Conservation (phyloP, 1,140 invertebrate species). For the Parasteatoda tepidariorum region DNA sequence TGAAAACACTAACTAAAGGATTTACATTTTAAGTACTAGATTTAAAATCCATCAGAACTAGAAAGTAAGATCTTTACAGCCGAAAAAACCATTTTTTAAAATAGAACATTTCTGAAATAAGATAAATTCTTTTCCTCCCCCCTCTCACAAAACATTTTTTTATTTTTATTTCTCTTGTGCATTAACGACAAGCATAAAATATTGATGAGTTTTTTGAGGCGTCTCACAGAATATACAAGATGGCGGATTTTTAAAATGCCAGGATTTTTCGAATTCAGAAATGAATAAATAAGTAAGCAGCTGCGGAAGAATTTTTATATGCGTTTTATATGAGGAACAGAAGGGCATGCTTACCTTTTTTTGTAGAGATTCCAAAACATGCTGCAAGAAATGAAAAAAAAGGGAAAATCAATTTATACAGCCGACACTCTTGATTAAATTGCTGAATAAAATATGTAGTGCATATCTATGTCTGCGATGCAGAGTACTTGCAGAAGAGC, state of each 20-base stretch:
- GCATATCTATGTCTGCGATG: background rate
- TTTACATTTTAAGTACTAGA: slow-evolving; percentile 41
- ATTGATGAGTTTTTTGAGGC: slow-evolving; percentile 31
- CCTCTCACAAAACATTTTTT: background rate
- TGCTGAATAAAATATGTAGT: slow-evolving; percentile 41
- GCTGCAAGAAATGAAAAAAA: slow-evolving; percentile 26
- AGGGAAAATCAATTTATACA: background rate
- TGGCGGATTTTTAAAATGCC: background rate
- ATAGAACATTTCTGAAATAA: too few species aligned
- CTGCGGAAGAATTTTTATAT: background rate
- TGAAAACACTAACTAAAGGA: slow-evolving; percentile 12
- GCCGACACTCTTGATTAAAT: slow-evolving; percentile 17
- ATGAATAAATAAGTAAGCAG: slow-evolving; percentile 34
- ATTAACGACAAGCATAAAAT: slow-evolving; percentile 36
- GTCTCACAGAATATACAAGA: slow-evolving; percentile 15
- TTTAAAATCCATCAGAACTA: slow-evolving; percentile 38
- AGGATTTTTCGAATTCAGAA: background rate
- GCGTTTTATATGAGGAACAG: background rate
- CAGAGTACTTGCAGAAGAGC: too few species aligned
- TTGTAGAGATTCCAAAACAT: slow-evolving; percentile 60
- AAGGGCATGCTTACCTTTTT: slow-evolving; percentile 39
- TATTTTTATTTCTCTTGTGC: background rate
- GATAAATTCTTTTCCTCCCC: too few species aligned
- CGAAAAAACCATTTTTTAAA: too few species aligned
- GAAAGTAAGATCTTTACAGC: too few species aligned